Evolutionary conservation across 2,797 vertebrate species (phyloP), one percentile per base, ranked within the genome.

Genomic region (Coregonus suidteri): DNA sequence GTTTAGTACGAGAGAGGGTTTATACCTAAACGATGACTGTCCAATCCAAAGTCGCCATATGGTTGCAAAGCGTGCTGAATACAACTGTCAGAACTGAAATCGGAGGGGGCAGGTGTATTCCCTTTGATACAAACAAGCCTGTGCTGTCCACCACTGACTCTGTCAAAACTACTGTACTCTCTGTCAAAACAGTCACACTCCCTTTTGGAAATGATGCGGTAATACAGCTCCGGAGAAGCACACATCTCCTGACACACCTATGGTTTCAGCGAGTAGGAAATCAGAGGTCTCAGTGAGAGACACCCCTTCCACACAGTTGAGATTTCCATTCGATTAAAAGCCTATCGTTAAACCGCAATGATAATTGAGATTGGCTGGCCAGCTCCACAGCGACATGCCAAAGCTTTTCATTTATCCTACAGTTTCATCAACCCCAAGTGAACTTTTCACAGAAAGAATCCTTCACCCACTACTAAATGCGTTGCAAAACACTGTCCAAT

Each of bases 161-260:
- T 18, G 20, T 34, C 56, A 25, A 70, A 25, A 14, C 34, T 71
- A 76, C 34, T 77, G 75, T 62, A 75, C 41, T 53, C 41, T 41
- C 73, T 74, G 83, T 82, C 82, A 86, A 79, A 84, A 30, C 3
- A 6, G 41, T 47, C 30, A 64, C 75, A 5, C 35, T 59, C 52
- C 73, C 79, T 3, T 41, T 83, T 80, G 88, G 91, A 91, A 85
- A 59, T 86, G 69, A 87, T 88, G 87, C 56, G 20, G 53, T 56
- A 56, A 18, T 11, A 47, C 51, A 47, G 70, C 73, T 54, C 68
- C 7, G 3, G 75, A 56, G 6, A 18, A 62, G 69, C 20, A 14
- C 88, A 88, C 88, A 85, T 86, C 86, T 76, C 86, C 87, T 14
- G 88, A 90, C 91, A 92, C 91, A 90, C 92, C 92, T 88, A 90